A percentile compares a stretch with the other conserved stretches of the same genome.
Conservation (phyloP, 2,113 vertebrate genomes). For the Phrynosoma blainvillii region DNA sequence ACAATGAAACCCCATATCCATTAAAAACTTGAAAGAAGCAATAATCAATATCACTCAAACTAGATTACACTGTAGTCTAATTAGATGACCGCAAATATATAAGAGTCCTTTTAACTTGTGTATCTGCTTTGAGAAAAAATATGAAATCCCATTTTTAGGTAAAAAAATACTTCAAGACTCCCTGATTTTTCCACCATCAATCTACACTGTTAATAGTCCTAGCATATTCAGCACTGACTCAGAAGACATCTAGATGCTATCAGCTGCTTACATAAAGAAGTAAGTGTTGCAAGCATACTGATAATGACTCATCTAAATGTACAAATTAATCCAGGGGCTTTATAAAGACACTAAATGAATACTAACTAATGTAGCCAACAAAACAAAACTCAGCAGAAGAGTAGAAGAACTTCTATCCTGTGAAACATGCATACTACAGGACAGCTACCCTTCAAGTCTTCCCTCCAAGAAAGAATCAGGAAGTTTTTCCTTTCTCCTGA, state of each 20-base stretch:
- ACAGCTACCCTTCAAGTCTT: not conserved
- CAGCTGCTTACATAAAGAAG: no score
- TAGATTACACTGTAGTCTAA: not conserved
- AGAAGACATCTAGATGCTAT: not conserved
- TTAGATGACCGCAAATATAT: no score
- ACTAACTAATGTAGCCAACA: not conserved
- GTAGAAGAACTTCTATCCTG: not conserved
- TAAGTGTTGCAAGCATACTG: no score
- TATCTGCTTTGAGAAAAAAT: not conserved
- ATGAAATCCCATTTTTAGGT: not conserved
- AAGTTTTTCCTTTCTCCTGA: not conserved
- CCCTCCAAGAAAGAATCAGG: not conserved
- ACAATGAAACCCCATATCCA: no score
- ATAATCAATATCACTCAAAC: no score
- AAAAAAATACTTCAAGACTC: not conserved
- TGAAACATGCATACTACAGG: not conserved
- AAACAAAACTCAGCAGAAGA: not conserved
- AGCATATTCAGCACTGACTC: not conserved
- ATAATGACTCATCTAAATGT: no score
- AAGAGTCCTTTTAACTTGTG: not conserved
- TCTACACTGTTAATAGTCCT: not conserved
- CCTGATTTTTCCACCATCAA: not conserved
- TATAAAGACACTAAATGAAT: not conserved
- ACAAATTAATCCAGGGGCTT: not conserved
- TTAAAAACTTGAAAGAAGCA: no score